Conservation (phyloP, 1,140 invertebrate genomes). For the Cataglyphis hispanica region DNA sequence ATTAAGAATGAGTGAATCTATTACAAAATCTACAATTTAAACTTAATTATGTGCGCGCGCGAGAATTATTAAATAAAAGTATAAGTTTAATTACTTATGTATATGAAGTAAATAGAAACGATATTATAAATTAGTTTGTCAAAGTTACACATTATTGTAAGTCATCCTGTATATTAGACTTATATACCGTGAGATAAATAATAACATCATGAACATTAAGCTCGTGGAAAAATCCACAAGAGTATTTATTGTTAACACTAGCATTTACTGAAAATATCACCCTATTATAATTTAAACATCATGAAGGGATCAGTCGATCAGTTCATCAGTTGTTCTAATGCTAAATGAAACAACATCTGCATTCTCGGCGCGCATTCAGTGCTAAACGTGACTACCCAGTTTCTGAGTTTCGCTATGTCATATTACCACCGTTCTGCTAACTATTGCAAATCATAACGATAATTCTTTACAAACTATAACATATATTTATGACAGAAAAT, state of each 20-base stretch:
- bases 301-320: conserved; percentile 38
- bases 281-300: conserved; percentile 9
- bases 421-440: background rate
- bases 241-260: conserved; percentile 47
- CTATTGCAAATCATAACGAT: background rate
- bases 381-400: conserved; percentile 26
- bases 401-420: conserved; percentile 12
- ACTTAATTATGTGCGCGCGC: too few relatives aligned
- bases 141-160: too few relatives aligned
- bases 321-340: conserved; percentile 31
- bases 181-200: conserved; percentile 29
- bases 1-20: too few relatives aligned
- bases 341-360: conserved; percentile 39
- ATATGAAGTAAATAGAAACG: too few relatives aligned
- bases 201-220: conserved; percentile 43
- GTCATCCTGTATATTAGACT: background rate
- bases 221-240: conserved; percentile 26
- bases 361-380: conserved; percentile 20
- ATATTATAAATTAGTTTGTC: too few relatives aligned
- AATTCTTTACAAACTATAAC: background rate
- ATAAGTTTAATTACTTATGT: too few relatives aligned
- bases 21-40: too few relatives aligned
- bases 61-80: too few relatives aligned
- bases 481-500: background rate
- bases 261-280: conserved; percentile 23